Conservation (phyloP, 2,113 vertebrate genomes). For the Pampusana beccarii region DNA sequence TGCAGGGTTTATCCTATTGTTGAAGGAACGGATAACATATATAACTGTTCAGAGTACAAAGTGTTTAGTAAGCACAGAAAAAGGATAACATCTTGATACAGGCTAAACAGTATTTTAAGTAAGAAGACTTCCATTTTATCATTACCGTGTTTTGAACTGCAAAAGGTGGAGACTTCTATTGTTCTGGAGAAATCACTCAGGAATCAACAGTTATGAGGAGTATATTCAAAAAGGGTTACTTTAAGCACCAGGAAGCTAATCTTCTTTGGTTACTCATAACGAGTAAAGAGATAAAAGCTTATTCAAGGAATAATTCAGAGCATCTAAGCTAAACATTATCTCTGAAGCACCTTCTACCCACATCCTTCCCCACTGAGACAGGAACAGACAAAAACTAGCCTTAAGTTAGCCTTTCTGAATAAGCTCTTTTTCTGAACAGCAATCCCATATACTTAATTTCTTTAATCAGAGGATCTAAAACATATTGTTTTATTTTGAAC, state of each 20-base stretch:
- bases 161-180: slow-evolving; percentile 7
- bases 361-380: neutral
- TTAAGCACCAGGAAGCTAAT: slow-evolving; percentile 12
- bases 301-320: slow-evolving; percentile 20
- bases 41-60: neutral
- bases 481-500: neutral
- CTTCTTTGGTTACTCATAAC: slow-evolving; percentile 26
- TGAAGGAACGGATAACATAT: neutral
- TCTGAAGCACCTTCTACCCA: slow-evolving; percentile 1
- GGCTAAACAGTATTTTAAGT: neutral
- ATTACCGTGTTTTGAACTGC: neutral
- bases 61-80: neutral
- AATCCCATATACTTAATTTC: neutral
- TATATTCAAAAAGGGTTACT: slow-evolving; percentile 17
- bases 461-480: neutral
- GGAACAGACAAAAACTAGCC: neutral
- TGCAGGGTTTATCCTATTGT: neutral
- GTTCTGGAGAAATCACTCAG: slow-evolving; percentile 23
- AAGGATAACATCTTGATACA: neutral
- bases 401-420: neutral
- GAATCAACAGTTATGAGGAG: neutral
- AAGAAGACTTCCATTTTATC: neutral
- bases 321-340: slow-evolving; percentile 2
- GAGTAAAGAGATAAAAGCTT: slow-evolving; percentile 25
- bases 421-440: neutral